Evolutionary conservation across 2,113 vertebrate genomes (phyloP).

Genomic region (Oreochromis aureus): DNA sequence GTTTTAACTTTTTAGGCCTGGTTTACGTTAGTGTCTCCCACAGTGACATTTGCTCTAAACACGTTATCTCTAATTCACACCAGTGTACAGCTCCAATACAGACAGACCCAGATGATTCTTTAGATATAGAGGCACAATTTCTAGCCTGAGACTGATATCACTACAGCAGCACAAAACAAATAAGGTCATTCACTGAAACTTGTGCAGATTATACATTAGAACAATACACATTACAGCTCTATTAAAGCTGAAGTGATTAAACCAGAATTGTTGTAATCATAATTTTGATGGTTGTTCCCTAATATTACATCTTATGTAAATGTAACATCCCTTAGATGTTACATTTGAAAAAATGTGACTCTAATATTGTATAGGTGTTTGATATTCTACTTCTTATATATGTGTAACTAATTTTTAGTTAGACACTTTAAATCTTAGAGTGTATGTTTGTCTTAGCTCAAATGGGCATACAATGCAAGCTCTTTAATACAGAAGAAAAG

Average conservation of each 20-base stretch:
- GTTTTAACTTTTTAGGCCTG: background rate
- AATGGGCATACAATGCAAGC: background rate
- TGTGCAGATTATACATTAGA: background rate
- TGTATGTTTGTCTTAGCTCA: background rate
- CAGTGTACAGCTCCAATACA: background rate
- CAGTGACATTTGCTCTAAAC: background rate
- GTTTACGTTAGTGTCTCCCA: background rate
- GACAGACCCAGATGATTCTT: conserved; percentile 7
- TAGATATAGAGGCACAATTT: background rate
- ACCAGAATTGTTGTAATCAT: background rate
- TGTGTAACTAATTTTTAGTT: background rate
- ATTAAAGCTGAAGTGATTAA: background rate
- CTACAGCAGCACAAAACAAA: background rate
- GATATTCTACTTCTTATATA: background rate
- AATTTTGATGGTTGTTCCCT: rapidly evolving
- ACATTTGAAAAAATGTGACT: background rate
- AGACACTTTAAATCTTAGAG: background rate
- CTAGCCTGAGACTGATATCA: background rate
- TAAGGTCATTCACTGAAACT: background rate
- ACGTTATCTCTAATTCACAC: conserved; percentile 23
- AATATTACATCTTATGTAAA: background rate
- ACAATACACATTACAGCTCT: background rate
- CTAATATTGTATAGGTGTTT: background rate
- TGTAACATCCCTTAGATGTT: background rate
- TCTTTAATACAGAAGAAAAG: background rate